Conservation (phyloP, 2,113 vertebrate genomes). For the Meleagris gallopavo region DNA sequence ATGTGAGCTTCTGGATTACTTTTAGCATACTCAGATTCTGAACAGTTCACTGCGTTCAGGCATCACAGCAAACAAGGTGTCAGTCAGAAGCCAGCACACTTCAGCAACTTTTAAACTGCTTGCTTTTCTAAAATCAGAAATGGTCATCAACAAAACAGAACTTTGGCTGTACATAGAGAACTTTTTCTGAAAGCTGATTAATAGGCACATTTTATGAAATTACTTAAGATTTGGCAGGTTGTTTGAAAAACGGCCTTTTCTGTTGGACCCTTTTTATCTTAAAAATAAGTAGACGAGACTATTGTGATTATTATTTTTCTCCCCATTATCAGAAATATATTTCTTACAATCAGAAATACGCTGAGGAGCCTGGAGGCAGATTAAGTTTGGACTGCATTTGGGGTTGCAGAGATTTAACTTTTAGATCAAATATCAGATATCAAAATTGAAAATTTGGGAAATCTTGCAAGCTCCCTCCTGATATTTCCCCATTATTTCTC, state of each 20-base stretch:
- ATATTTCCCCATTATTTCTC: neutral
- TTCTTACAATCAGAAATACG: neutral
- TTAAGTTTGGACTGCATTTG: neutral
- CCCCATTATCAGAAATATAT: neutral
- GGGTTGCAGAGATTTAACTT: neutral
- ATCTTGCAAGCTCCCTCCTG: neutral
- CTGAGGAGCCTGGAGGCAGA: neutral
- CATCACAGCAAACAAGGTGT: neutral
- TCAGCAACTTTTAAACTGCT: neutral
- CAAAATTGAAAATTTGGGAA: neutral
- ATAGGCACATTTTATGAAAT: neutral
- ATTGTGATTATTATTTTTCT: neutral
- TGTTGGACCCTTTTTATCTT: neutral
- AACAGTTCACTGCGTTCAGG: neutral
- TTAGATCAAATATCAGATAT: neutral
- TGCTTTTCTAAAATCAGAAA: constrained; percentile 15
- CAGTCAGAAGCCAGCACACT: neutral
- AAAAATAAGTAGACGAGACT: neutral
- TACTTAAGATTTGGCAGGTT: neutral
- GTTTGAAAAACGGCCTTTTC: neutral
- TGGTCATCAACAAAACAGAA: neutral
- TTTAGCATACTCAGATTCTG: neutral
- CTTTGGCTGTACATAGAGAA: constrained; percentile 18
- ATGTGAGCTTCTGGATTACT: neutral
- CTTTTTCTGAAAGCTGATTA: constrained; percentile 20